Evolutionary conservation across 2,113 vertebrate species (phyloP), one percentile per base, ranked within the genome.

Genomic region (Lonchura striata): DNA sequence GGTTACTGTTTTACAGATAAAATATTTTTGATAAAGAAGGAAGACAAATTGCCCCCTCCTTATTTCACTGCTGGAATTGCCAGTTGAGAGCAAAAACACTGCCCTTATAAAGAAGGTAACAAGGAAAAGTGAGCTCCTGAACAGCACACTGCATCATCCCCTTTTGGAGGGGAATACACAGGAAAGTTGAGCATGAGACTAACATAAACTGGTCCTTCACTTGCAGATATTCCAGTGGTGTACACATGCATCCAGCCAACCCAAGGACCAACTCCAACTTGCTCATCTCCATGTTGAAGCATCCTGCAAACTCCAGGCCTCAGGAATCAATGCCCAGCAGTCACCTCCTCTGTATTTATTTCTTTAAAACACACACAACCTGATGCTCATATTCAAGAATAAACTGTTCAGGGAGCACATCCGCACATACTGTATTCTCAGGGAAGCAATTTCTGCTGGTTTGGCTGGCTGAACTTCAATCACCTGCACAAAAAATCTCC

Each of bases 71-170:
- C 65, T 92, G 28, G 41, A 86, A 71, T 56, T 93, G 25, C 50
- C 68, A 74, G 59, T 0, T 77, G 33, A 81, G 56, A 71, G 41
- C 37, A 64, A 56, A 82, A 79, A 8, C 68, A 49, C 44, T 4
- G 54, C 17, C 69, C 46, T 14, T 2, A 78, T 56, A 57, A 57
- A 57, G 64, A 63, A 44, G 47, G 17, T 0, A 61, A 52, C 0
- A 4, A 76, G 50, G 70, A 72, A 4, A 31, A 69, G 59, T 0
- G 0, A 84, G 42, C 47, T 86, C 64, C 53, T 1, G 0, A 80
- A 42, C 71, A 82, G 17, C 20, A n/a, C 30, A 3, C 25, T 57
- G 11, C 47, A 74, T 31, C 53, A n/a, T 23, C 37, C 31, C 46
- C 37, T n/a, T 64, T 11, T 37, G 28, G 30, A 37, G 50, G 22